Evolutionary conservation across 2,113 vertebrate genomes (phyloP), one percentile per base, ranked within the genome.

Genomic region (Grus americana): DNA sequence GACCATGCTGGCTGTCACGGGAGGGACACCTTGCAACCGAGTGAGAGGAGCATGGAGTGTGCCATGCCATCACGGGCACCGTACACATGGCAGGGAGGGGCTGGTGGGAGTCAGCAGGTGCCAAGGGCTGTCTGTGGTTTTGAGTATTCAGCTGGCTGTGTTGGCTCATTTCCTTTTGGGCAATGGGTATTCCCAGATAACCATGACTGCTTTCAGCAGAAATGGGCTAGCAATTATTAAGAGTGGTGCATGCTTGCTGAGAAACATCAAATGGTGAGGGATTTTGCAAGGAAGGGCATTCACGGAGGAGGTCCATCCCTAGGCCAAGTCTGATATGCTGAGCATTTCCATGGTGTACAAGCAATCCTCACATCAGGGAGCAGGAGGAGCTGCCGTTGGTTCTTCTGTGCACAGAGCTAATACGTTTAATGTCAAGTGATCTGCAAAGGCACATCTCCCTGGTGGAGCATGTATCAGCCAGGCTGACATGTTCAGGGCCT

Each of bases 51-150:
- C 32, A 29, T 1, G 1, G n/a, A 8, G 8, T 1, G 1, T 86
- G 23, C 38, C 9, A 0, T 13, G 30, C 11, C 8, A 1, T 47
- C 7, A 0, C 0, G 2, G 57, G 27, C 1, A 0, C 29, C 0
- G 1, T 29, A 20, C 17, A 22, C 5, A 0, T 1, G 6, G 27
- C 55, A 3, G 1, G 3, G 30, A 85, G 38, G 15, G 62, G 26
- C 2, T 7, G 4, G 8, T 30, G 15, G 34, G 23, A 54, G 38
- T 42, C 52, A 29, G 36, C 21, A 18, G 15, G 14, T 38, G 17
- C 32, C 20, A 40, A 59, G 38, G 21, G 32, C 49, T 65, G 8
- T 16, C 34, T 61, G 30, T 2, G 2, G 12, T 32, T 75, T 49
- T 1, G 1, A 32, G 40, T 44, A 26, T 57, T 72, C 40, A 58